Percentiles rank a stretch among this genome's conserved stretches.
These are phyloP conservation scores for Nycteola revayana DNA, from an alignment of 2,888 invertebrate genomes.

Conservation along the genomic window DNA sequence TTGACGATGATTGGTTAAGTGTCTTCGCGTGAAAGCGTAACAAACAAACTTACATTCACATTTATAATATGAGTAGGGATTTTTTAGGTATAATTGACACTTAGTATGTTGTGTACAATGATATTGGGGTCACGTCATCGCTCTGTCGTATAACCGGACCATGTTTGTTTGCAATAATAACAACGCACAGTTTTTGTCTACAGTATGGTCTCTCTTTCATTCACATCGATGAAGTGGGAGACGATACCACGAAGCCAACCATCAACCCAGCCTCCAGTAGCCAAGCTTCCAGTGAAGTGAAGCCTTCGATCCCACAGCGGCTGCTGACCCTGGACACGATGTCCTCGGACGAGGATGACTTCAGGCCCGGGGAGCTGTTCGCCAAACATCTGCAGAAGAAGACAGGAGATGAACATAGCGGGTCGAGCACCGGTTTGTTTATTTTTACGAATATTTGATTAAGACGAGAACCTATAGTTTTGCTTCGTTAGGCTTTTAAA, in stretches of 20 bases:
- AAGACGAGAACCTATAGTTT: too few relatives aligned
- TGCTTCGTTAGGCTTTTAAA: too few relatives aligned
- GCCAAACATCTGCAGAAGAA: constrained; percentile 66
- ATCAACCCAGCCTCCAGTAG: constrained; percentile 3
- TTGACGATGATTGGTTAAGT: too few relatives aligned
- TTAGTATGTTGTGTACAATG: too few relatives aligned
- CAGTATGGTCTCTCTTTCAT: constrained; percentile 92
- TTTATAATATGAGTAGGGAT: too few relatives aligned
- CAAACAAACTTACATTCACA: too few relatives aligned
- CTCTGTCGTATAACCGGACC: constrained; percentile 88
- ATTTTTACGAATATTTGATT: too few relatives aligned
- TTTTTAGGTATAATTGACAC: too few relatives aligned
- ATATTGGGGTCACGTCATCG: too few relatives aligned
- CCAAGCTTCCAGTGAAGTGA: constrained; percentile 10
- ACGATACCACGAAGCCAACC: too few relatives aligned
- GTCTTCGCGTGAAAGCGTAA: too few relatives aligned
- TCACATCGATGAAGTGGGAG: constrained; percentile 81
- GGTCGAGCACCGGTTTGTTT: too few relatives aligned
- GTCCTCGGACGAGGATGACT: constrained; percentile 83
- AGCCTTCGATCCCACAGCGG: constrained; percentile 10
- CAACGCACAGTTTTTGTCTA: constrained; percentile 9
- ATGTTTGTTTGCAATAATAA: neutral
- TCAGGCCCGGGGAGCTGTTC: constrained; percentile 85
- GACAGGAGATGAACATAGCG: constrained; percentile 17
- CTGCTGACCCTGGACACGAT: constrained; percentile 57